phyloP scores from a whole-genome alignment of 2,888 invertebrate species.

The Anticlea derivata region DNA sequence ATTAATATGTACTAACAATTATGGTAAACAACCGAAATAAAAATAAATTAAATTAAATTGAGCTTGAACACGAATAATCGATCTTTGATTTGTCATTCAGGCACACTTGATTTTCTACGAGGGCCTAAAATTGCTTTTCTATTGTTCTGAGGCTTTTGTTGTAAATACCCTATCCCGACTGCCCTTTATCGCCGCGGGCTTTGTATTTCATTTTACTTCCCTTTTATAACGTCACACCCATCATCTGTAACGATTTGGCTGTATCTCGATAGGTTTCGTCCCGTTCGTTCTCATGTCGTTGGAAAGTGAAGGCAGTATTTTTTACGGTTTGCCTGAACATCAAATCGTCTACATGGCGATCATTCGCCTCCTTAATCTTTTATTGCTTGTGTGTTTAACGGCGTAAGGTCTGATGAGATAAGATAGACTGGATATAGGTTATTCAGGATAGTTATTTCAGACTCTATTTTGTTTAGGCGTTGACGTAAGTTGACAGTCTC shows the following conservation, averaged over 20 bases:
- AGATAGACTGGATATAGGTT: background rate
- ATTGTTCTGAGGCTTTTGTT: constrained; percentile 8
- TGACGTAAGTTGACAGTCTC: too few relatives aligned
- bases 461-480: too few relatives aligned
- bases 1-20: too few relatives aligned
- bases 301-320: constrained; percentile 26
- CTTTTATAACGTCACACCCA: constrained; percentile 23
- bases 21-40: too few relatives aligned
- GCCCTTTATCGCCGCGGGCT: constrained; percentile 13
- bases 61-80: constrained; percentile 4
- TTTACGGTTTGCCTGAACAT: constrained; percentile 31
- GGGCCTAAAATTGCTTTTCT: constrained; percentile 9
- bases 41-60: too few relatives aligned
- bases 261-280: constrained; percentile 24
- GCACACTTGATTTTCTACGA: background rate
- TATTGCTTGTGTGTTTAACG: constrained; percentile 43
- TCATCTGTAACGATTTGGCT: constrained; percentile 24
- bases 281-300: constrained; percentile 12
- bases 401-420: constrained; percentile 29
- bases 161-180: constrained; percentile 8
- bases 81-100: constrained; percentile 6
- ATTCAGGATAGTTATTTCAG: background rate
- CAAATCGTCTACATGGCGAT: constrained; percentile 38
- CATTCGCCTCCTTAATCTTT: constrained; percentile 45
- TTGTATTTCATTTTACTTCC: constrained; percentile 25